Evolutionary conservation across 2,113 vertebrate genomes (phyloP).

Genomic region (Hemiscyllium ocellatum): DNA sequence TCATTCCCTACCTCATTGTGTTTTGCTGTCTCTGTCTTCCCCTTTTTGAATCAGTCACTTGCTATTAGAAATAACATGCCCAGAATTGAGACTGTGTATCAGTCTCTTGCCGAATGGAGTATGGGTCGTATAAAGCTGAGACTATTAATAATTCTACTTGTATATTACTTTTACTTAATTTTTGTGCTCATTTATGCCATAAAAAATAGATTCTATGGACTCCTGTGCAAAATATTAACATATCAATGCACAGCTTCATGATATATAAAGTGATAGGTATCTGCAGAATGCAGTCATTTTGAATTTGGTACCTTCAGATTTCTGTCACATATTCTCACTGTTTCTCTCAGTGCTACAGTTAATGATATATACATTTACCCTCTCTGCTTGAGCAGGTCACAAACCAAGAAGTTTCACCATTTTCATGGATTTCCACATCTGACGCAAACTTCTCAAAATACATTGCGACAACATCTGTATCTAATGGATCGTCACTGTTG

Average conservation of each 20-base stretch:
- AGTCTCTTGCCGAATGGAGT: not conserved
- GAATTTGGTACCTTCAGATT: not conserved
- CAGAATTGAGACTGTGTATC: not conserved
- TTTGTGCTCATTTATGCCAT: not conserved
- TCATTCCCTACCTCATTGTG: not conserved
- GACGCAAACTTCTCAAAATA: constrained; percentile 48
- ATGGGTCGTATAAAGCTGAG: not conserved
- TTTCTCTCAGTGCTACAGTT: not conserved
- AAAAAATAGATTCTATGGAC: not conserved
- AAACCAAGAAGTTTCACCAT: constrained; percentile 46
- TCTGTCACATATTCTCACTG: not conserved
- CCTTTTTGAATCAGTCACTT: not conserved
- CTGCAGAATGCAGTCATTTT: not conserved
- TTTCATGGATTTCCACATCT: constrained; percentile 39
- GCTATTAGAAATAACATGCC: not conserved
- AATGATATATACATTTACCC: constrained; percentile 40
- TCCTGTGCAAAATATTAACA: not conserved
- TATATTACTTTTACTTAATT: not conserved
- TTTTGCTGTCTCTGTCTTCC: not conserved
- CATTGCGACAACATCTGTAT: constrained; percentile 43
- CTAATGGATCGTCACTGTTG: not conserved
- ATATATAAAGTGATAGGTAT: not conserved
- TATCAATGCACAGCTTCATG: not conserved
- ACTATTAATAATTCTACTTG: not conserved
- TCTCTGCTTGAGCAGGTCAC: constrained; percentile 42